These are phyloP conservation scores for Phymastichus coffea DNA, from an alignment of 1,140 invertebrate species.

Conservation along the genomic window DNA sequence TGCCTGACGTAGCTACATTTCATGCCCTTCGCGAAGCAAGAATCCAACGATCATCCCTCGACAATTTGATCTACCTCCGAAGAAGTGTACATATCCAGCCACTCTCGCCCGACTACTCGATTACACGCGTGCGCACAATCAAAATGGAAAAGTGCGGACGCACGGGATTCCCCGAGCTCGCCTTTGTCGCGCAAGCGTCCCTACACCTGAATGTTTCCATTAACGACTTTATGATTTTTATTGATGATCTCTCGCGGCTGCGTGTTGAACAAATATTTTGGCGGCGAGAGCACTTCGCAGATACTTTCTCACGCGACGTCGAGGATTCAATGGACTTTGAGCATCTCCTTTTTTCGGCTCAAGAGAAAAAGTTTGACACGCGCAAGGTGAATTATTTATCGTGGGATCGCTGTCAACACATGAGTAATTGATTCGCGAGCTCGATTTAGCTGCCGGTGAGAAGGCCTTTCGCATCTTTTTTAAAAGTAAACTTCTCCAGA, in stretches of 20 bases:
- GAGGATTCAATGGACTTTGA: too few species aligned
- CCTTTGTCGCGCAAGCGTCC: not conserved
- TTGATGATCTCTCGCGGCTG: conserved; percentile 39
- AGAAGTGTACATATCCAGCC: not conserved
- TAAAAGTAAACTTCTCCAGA: too few species aligned
- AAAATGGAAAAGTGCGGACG: not conserved
- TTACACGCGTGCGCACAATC: not conserved
- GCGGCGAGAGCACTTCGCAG: too few species aligned
- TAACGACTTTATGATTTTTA: conserved; percentile 50
- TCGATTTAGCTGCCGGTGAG: too few species aligned
- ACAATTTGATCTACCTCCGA: not conserved
- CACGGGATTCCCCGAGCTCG: too few species aligned
- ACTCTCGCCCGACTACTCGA: not conserved
- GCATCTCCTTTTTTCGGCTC: too few species aligned
- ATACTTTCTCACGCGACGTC: too few species aligned
- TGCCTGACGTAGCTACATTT: conserved; percentile 2
- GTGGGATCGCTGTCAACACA: conserved; percentile 27
- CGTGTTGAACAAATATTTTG: conserved; percentile 31
- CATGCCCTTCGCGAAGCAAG: not conserved
- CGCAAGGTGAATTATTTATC: conserved; percentile 31
- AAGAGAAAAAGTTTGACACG: too few species aligned
- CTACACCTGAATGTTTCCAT: conserved; percentile 40
- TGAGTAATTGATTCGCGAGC: too few species aligned
- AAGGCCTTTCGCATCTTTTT: too few species aligned
- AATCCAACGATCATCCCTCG: conserved; percentile 15